A percentile compares a stretch with the other conserved stretches of the same genome.
Conservation (phyloP, 2,113 vertebrate genomes). For the Vireo altiloquus region DNA sequence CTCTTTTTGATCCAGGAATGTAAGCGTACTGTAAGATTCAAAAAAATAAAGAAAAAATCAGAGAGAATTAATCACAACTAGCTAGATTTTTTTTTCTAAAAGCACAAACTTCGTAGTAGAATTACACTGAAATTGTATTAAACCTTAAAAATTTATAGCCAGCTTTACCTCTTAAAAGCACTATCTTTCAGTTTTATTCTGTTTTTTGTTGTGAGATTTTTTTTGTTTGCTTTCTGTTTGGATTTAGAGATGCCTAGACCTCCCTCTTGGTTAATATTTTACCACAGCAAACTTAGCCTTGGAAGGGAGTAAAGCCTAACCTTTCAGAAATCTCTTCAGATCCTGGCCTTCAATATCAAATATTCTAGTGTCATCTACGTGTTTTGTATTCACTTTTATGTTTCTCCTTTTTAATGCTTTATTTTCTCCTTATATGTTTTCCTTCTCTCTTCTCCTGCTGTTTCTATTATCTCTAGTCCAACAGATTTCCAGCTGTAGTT, state of each 20-base stretch:
- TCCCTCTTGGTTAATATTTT: constrained; percentile 37
- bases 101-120: not conserved
- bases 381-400: constrained; percentile 65
- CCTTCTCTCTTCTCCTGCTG: constrained; percentile 46
- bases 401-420: constrained; percentile 56
- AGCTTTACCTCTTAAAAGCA: not conserved
- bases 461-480: constrained; percentile 63
- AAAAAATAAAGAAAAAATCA: not conserved
- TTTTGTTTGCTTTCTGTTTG: not conserved
- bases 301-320: constrained; percentile 1
- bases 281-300: constrained; percentile 5
- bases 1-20: not conserved
- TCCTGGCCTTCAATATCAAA: constrained; percentile 40
- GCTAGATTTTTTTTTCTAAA: not conserved
- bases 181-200: not conserved
- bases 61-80: not conserved
- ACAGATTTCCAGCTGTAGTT: constrained; percentile 55
- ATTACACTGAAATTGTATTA: not conserved
- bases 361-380: constrained; percentile 39
- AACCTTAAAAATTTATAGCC: not conserved
- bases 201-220: not conserved
- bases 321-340: constrained; percentile 59
- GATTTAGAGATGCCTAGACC: not conserved
- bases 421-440: constrained; percentile 31
- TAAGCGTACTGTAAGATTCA: not conserved